Base-by-base conservation (phyloP, 2,797 vertebrate species). In the Microctenopoma stevenorrisi region DNA sequence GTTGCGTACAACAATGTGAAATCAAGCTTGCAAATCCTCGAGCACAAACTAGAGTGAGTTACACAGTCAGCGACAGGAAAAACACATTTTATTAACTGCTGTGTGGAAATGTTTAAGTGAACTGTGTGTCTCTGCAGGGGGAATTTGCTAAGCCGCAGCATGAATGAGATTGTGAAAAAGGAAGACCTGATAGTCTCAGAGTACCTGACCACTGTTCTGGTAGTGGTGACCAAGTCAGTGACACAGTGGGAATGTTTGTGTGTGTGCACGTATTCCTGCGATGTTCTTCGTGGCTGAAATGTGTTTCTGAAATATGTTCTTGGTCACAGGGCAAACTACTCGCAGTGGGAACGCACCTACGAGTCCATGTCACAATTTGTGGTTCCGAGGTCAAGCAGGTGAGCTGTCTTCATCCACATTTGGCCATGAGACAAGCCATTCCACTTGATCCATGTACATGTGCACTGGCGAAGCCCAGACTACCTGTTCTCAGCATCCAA, bases 311-410 rank as follows among this genome's bases (percentile, higher is more conserved):
- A 42, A 0, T 33, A 4, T 72, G n/a, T 57, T 33, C 73, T 18
- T 47, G 40, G 1, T 71, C 42, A 25, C 85, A 99, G 97, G 82
- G 84, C 85, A 30, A 93, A 84, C 73, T 96, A 95, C 0, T 0
- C 25, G 13, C 89, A 93, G 40, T 99, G 98, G 98, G 96, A 97
- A 84, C 95, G 90, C 90, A 97, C 93, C 35, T 99, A 99, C 1
- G 97, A 99, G 86, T 97, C 95, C 1, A 89, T 98, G 57, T 96
- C 97, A 0, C 92, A 95, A 65, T 98, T 98, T 94, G 97, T 99
- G 72, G 97, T 99, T 57, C 98, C 98, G 18, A 95, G 96, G 59
- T 98, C 97, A 8, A 98, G 96, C 88, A 96, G 97, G 97, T 98
- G 86, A 94, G 94, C 28, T 16, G 6, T 28, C 12, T 65, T 51